A percentile compares a stretch with the other conserved stretches of the same genome.
phyloP scores from a whole-genome alignment of 2,113 vertebrate species.

The Phaethornis superciliosus region DNA sequence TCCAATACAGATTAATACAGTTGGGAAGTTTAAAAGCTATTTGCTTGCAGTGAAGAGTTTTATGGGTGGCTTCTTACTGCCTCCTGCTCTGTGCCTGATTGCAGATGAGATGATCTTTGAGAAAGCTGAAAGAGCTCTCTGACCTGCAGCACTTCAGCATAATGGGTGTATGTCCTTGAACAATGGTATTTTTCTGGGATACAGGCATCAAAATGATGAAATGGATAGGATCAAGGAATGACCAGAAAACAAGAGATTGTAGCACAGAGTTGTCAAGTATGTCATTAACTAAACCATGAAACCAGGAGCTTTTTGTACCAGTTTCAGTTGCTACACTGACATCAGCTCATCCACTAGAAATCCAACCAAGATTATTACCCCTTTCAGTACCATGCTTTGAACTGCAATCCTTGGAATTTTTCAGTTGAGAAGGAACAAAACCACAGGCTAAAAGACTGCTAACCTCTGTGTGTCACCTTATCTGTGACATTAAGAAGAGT shows the following conservation, averaged over 20 bases:
- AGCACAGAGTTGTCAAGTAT: neutral
- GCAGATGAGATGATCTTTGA: neutral
- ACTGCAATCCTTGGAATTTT: neutral
- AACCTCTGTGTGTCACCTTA: neutral
- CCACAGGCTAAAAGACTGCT: neutral
- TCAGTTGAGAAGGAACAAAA: neutral
- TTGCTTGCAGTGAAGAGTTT: neutral
- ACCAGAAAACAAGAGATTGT: neutral
- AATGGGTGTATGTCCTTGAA: neutral
- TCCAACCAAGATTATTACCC: neutral
- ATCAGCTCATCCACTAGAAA: neutral
- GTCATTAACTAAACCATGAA: neutral
- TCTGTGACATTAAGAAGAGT: neutral
- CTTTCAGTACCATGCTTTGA: neutral
- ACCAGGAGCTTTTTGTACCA: neutral
- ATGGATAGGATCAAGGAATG: neutral
- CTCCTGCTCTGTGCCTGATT: neutral
- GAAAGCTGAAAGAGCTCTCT: neutral
- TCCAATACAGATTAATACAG: neutral
- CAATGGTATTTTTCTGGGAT: neutral
- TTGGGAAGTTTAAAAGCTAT: neutral
- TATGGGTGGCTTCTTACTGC: neutral
- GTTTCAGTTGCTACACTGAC: neutral
- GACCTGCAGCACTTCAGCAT: neutral
- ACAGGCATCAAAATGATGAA: neutral